These are phyloP conservation scores for Perdita meconis DNA, from an alignment of 2,888 invertebrate species.

Conservation along the genomic window DNA sequence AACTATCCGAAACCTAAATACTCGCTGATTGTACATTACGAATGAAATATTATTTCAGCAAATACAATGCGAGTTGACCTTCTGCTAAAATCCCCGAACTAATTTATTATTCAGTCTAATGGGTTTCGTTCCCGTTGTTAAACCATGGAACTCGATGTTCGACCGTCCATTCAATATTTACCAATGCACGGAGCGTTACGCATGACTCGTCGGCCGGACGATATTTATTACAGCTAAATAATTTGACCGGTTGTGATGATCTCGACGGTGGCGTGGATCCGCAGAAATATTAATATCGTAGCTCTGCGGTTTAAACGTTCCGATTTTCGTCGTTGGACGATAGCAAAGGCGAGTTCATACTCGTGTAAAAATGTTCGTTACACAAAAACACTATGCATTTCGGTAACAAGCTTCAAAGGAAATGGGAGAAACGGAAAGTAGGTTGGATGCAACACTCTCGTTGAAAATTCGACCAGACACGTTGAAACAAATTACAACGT, in stretches of 20 bases:
- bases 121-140: slow-evolving; percentile 19
- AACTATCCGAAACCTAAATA: too few relatives aligned
- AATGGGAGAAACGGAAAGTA: too few relatives aligned
- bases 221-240: slow-evolving; percentile 49
- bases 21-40: not conserved
- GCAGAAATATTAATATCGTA: slow-evolving; percentile 42
- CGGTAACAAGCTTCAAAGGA: too few relatives aligned
- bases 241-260: slow-evolving; percentile 15
- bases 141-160: not conserved
- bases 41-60: not conserved
- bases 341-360: too few relatives aligned
- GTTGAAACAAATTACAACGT: too few relatives aligned
- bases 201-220: slow-evolving; percentile 10
- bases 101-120: not conserved
- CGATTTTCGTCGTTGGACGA: slow-evolving; percentile 2
- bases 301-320: not conserved
- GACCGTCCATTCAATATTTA: slow-evolving; percentile 30
- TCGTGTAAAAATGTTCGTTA: too few relatives aligned
- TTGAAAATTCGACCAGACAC: too few relatives aligned
- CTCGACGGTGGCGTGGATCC: not conserved
- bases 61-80: not conserved
- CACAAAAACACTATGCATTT: too few relatives aligned
- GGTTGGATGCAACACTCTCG: too few relatives aligned
- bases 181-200: not conserved
- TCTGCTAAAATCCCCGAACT: not conserved